A percentile compares a stretch with the other conserved stretches of the same genome.
phyloP scores from a whole-genome alignment of 2,113 vertebrate genomes.

The Syngnathus floridae region DNA sequence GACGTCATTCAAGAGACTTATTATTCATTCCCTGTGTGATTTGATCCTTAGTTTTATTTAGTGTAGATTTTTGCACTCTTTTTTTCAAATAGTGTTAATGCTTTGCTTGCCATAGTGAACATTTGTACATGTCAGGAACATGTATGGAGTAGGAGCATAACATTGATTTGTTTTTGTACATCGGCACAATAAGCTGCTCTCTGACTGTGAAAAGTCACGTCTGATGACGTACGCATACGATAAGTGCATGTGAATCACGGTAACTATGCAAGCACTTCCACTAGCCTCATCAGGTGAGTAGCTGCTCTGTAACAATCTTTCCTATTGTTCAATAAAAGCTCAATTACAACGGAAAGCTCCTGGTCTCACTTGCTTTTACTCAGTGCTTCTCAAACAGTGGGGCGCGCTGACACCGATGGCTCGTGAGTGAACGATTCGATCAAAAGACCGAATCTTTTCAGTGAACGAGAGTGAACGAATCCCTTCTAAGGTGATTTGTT shows the following conservation, averaged over 20 bases:
- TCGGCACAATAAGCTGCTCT: not conserved
- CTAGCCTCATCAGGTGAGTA: conserved; percentile 28
- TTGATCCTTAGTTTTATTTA: not conserved
- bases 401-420: too few relatives aligned
- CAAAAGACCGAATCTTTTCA: too few relatives aligned
- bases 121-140: not conserved
- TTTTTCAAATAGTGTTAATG: too few relatives aligned
- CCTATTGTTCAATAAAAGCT: conserved; percentile 70
- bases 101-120: not conserved
- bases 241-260: conserved; percentile 47
- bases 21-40: not conserved
- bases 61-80: too few relatives aligned
- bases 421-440: too few relatives aligned
- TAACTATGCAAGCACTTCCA: conserved; percentile 56
- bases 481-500: too few relatives aligned
- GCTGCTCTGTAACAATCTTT: conserved; percentile 48
- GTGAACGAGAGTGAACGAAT: too few relatives aligned
- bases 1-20: too few relatives aligned
- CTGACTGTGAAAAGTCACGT: conserved; percentile 7
- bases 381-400: too few relatives aligned
- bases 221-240: conserved; percentile 12
- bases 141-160: not conserved
- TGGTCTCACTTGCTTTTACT: conserved; percentile 1
- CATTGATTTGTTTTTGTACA: not conserved
- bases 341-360: conserved; percentile 24